Base-by-base conservation (phyloP, 1,140 invertebrate genomes). In the Lepidostoma basale region DNA sequence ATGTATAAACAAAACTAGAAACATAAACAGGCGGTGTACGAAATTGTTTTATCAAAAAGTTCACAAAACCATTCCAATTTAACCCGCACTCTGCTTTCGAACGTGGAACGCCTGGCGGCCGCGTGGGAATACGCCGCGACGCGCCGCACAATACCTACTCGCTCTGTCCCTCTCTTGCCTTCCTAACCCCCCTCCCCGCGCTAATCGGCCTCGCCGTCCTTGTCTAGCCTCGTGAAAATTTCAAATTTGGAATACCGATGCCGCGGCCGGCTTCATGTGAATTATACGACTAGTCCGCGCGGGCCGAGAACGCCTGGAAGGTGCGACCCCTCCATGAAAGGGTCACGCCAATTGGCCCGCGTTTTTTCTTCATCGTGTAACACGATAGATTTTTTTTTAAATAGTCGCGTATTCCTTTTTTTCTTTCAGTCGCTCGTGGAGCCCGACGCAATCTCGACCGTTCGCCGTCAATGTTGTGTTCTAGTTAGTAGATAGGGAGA, bases 181-280 rank as follows among this genome's bases (percentile, higher is more conserved):
- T 30, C n/a, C 1, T 14, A 9, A n/a, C 49, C 26, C 3, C 26
- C 1, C 10, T 8, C 22, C 18, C 18, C 8, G 12, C 45, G 49
- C 20, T 54, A 30, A 54, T 54, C 49, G 26, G n/a, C 14, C 49
- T 5, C 49, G 16, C 25, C 49, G 26, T 54, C 49, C 26, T 14
- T 54, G 10, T 54, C 49, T 28, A 6, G 49, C 49, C 25, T 30
- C 25, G 49, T 54, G 49, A 54, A 54, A 54, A 54, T 54, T 54
- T 54, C n/a, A 28, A 54, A 54, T 54, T 54, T 54, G 49, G 16
- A 54, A 54, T 54, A 54, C 49, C 49, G 49, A 54, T 54, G 49
- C n/a, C n/a, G n/a, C 49, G 49, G 49, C 49, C 49, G 49, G 49
- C 49, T 54, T 54, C 49, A 16, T 54, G 49, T 54, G 49, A 54